Evolutionary conservation across 2,113 vertebrate species (phyloP).

Genomic region (Pluvianellus socialis): DNA sequence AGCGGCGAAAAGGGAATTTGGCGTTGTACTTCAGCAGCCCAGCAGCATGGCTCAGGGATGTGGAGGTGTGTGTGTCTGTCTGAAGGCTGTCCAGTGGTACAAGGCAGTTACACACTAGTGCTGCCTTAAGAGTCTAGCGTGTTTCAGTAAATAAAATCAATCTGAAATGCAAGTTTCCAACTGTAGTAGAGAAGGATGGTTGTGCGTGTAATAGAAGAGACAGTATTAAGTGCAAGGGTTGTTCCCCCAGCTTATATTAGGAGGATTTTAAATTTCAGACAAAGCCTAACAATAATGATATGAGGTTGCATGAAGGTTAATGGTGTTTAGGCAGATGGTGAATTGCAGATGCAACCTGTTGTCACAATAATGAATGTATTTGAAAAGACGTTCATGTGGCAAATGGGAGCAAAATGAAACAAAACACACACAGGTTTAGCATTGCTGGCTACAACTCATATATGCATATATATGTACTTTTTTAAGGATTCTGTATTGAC

Average conservation of each 20-base stretch:
- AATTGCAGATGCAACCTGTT: slow-evolving; percentile 74
- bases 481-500: slow-evolving; percentile 2
- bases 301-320: slow-evolving; percentile 74
- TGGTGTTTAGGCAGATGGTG: slow-evolving; percentile 72
- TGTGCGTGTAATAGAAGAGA: not conserved
- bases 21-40: not conserved
- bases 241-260: not conserved
- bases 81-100: not conserved
- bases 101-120: not conserved
- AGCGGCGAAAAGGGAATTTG: not conserved
- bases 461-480: not conserved
- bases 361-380: slow-evolving; percentile 65
- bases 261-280: slow-evolving; percentile 58
- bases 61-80: rapidly evolving
- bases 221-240: not conserved
- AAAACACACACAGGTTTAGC: not conserved
- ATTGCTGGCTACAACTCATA: not conserved
- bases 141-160: not conserved
- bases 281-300: slow-evolving; percentile 44
- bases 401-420: slow-evolving; percentile 53
- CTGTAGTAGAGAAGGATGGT: not conserved
- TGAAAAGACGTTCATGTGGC: slow-evolving; percentile 12
- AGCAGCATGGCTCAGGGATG: not conserved
- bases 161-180: not conserved
- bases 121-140: not conserved